Evolutionary conservation across 2,888 invertebrate genomes (phyloP), one percentile per base, ranked within the genome.

Genomic region (Andrena bicolor): DNA sequence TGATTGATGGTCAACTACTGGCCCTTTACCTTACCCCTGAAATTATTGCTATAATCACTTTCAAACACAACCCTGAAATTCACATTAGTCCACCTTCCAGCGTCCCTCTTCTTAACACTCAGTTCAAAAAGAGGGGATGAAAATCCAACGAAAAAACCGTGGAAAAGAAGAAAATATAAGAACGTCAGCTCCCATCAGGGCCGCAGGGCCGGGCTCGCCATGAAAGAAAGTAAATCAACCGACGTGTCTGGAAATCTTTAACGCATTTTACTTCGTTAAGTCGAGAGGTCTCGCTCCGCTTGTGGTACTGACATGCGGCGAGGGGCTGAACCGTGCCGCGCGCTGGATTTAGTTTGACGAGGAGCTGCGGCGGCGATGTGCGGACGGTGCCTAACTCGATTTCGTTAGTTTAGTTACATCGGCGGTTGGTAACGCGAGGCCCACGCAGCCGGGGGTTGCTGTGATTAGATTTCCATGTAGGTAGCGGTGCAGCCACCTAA

Each of bases 401-500:
- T 94, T 91, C 89, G 93, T 94, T 94, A 93, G 93, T 94, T 94
- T 94, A 93, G 94, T 94, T 93, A 93, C 92, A 92, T 92, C 87
- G 91, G 90, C 89, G 91, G 92, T 91, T 90, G 90, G 91, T 92
- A 91, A 92, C 90, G 90, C 91, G 91, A 90, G 85, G 90, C 91
- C 89, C 89, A 86, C 89, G 90, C 88, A 91, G 56, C 56, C 56
- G 26, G 83, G 89, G 91, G 92, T 86, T 89, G 91, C 88, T 85
- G 90, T 93, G 94, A 94, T 94, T 94, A 93, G 93, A 93, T 94
- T 94, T 93, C 92, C 94, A 93, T 94, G 93, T 91, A 92, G 92
- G 90, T 86, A 87, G 86, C 86, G 83, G 85, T 83, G 76, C 86
- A 85, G 77, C 84, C 64, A 86, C 85, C 88, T 88, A 88, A 91